Conservation (phyloP, 2,113 vertebrate genomes). For the Tachysurus vachellii region DNA sequence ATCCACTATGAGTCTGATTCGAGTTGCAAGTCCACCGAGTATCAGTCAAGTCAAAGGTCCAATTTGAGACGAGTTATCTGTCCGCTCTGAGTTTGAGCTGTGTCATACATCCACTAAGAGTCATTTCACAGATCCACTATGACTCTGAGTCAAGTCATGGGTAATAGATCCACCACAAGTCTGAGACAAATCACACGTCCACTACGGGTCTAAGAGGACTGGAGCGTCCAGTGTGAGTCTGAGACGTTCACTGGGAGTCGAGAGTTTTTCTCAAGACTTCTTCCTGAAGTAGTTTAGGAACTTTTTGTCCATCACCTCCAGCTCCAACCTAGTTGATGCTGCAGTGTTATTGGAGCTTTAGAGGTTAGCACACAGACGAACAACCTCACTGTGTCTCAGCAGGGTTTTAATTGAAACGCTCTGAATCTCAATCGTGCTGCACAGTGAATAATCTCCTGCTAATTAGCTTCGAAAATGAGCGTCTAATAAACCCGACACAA, state of each 20-base stretch:
- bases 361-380: background rate
- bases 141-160: background rate
- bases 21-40: background rate
- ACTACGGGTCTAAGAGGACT: background rate
- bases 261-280: background rate
- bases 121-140: background rate
- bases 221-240: background rate
- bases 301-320: background rate
- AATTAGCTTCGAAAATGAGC: constrained; percentile 59
- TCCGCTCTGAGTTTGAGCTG: background rate
- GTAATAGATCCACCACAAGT: background rate
- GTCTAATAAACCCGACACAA: background rate
- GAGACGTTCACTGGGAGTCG: background rate
- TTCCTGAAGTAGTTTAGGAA: background rate
- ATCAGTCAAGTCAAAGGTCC: background rate
- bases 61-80: background rate
- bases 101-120: background rate
- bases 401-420: constrained; percentile 38
- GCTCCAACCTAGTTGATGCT: background rate
- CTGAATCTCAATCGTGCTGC: constrained; percentile 55
- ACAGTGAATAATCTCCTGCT: constrained; percentile 53
- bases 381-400: background rate
- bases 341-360: background rate
- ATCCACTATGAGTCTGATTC: background rate
- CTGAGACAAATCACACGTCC: background rate